These are phyloP conservation scores for Liposcelis brunnea DNA, from an alignment of 2,888 invertebrate species.

Conservation along the genomic window DNA sequence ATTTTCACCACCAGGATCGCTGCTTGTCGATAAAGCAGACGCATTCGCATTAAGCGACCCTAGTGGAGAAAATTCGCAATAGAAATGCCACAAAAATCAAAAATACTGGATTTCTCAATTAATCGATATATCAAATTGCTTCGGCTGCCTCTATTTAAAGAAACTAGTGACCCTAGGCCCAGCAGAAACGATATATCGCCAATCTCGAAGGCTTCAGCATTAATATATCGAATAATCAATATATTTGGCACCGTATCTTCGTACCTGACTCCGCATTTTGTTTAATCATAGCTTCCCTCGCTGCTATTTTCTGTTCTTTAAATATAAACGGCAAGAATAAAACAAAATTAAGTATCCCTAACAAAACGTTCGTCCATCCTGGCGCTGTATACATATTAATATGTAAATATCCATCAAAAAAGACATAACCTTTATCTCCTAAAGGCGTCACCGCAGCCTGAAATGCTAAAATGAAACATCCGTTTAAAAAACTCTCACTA, in stretches of 20 bases:
- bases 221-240: constrained; percentile 6
- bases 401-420: constrained; percentile 36
- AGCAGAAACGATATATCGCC: too few relatives aligned
- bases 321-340: constrained; percentile 60
- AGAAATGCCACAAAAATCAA: too few relatives aligned
- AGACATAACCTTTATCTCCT: constrained; percentile 42
- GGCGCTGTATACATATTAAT: constrained; percentile 78
- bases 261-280: constrained; percentile 47
- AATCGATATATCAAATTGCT: too few relatives aligned
- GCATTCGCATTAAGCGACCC: too few relatives aligned
- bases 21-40: too few relatives aligned
- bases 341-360: constrained; percentile 52
- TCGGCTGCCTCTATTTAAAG: too few relatives aligned
- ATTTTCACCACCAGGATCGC: too few relatives aligned
- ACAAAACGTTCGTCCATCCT: constrained; percentile 66
- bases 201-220: background rate
- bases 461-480: constrained; percentile 33
- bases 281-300: constrained; percentile 57
- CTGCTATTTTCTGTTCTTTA: constrained; percentile 58
- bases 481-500: background rate
- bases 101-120: too few relatives aligned
- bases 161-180: too few relatives aligned
- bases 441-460: constrained; percentile 67
- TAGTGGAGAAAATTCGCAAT: too few relatives aligned
- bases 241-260: constrained; percentile 8